phyloP scores from a whole-genome alignment of 92 coral and sea anemone species.

The Palythoa heliodiscus region DNA sequence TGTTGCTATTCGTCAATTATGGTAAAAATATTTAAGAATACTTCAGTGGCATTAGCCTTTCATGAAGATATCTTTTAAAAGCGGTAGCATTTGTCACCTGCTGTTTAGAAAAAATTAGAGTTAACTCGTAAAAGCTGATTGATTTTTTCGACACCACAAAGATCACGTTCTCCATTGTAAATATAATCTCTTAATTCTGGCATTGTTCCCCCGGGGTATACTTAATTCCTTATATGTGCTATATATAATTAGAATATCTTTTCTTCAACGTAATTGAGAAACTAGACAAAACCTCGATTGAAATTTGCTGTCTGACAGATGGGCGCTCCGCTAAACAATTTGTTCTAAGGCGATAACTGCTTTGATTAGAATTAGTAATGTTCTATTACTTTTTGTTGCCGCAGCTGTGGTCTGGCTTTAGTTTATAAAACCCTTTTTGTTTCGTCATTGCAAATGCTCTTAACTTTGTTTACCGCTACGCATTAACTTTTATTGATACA shows the following conservation, averaged over 20 bases:
- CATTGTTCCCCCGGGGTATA: not conserved
- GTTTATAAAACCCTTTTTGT: not conserved
- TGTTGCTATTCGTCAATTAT: not conserved
- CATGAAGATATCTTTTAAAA: not conserved
- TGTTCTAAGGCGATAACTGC: not conserved
- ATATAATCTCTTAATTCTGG: not conserved
- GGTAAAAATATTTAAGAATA: not conserved
- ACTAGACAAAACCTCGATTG: not conserved
- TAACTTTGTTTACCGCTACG: not conserved
- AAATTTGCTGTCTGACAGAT: not conserved
- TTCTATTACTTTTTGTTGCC: not conserved
- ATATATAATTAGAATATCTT: not conserved
- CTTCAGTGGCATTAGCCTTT: not conserved
- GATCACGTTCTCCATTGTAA: not conserved
- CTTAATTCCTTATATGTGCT: not conserved
- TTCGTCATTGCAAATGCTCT: not conserved
- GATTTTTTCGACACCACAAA: not conserved
- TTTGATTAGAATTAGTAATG: not conserved
- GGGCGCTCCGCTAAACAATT: not conserved
- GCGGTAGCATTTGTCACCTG: conserved; percentile 10
- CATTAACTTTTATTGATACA: not conserved
- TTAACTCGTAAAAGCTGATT: not conserved
- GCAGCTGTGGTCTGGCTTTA: not conserved
- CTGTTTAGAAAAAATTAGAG: not conserved
- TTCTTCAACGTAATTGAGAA: not conserved